Evolutionary conservation across 2,797 vertebrate genomes (phyloP).

Genomic region (Sphenopsis melanotis): DNA sequence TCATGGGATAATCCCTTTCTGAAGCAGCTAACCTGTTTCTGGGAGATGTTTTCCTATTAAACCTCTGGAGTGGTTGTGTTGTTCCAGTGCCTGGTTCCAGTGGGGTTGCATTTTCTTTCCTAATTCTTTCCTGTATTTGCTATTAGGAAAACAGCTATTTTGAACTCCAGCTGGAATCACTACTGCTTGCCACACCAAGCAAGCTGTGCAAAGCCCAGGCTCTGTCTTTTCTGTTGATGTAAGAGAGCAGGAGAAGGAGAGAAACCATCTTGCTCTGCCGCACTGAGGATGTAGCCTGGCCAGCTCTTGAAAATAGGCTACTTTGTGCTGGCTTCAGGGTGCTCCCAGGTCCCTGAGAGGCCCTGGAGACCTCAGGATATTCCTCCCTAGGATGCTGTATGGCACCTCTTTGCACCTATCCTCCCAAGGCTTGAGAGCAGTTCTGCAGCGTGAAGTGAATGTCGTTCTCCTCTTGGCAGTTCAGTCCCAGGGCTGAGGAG

Average conservation of each 20-base stretch:
- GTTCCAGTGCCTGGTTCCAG: neutral
- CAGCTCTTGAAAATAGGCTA: neutral
- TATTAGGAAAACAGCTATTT: neutral
- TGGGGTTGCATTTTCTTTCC: neutral
- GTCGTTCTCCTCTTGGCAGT: neutral
- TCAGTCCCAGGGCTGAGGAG: neutral
- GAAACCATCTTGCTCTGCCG: neutral
- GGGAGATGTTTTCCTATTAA: neutral
- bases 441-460: neutral
- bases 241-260: neutral
- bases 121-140: neutral
- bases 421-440: neutral
- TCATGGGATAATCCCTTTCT: neutral
- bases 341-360: neutral
- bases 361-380: neutral
- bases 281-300: neutral
- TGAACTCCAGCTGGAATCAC: neutral
- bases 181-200: neutral
- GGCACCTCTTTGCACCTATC: neutral
- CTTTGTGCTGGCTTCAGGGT: neutral
- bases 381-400: neutral
- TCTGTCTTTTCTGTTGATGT: neutral
- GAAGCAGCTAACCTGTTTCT: conserved; percentile 31
- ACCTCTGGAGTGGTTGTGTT: neutral
- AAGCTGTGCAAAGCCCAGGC: neutral